A percentile compares a stretch with the other conserved stretches of the same genome.
phyloP scores from a whole-genome alignment of 1,140 invertebrate species.

The Macrobrachium nipponense region DNA sequence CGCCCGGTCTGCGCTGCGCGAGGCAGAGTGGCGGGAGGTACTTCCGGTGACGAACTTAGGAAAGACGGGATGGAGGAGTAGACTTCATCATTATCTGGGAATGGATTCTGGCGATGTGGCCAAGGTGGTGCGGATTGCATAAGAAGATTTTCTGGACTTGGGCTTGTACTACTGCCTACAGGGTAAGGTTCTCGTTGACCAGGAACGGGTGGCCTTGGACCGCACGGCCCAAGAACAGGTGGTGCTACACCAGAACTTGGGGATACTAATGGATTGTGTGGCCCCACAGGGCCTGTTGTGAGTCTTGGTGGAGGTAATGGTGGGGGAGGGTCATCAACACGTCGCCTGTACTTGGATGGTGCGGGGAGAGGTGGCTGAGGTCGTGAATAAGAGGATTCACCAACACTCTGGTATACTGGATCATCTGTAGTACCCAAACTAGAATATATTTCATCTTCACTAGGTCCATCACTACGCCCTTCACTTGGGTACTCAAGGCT shows the following conservation, averaged over 20 bases:
- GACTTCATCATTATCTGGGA: constrained; percentile 55
- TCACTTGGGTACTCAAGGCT: constrained; percentile 54
- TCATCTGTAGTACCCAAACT: constrained; percentile 58
- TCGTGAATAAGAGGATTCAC: constrained; percentile 57
- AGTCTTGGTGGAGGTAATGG: constrained; percentile 60
- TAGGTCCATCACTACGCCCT: constrained; percentile 35
- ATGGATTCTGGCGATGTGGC: constrained; percentile 30
- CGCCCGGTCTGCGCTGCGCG: constrained; percentile 49
- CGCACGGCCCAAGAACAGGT: constrained; percentile 23
- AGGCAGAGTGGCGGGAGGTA: constrained; percentile 53
- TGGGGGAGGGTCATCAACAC: constrained; percentile 57
- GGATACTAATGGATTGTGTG: constrained; percentile 54
- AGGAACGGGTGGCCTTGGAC: neutral
- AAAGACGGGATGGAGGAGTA: constrained; percentile 63
- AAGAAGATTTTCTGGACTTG: constrained; percentile 54
- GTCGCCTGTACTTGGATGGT: constrained; percentile 55
- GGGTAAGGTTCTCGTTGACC: constrained; percentile 39
- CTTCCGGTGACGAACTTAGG: constrained; percentile 53
- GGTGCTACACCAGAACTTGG: constrained; percentile 6
- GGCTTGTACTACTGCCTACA: constrained; percentile 36
- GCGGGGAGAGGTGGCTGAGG: constrained; percentile 61
- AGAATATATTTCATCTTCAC: constrained; percentile 52
- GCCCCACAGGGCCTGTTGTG: constrained; percentile 56
- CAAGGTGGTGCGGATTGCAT: constrained; percentile 49
- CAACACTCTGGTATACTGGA: constrained; percentile 60